Base-by-base conservation (phyloP, 1,140 invertebrate genomes). In the Homalodisca vitripennis region DNA sequence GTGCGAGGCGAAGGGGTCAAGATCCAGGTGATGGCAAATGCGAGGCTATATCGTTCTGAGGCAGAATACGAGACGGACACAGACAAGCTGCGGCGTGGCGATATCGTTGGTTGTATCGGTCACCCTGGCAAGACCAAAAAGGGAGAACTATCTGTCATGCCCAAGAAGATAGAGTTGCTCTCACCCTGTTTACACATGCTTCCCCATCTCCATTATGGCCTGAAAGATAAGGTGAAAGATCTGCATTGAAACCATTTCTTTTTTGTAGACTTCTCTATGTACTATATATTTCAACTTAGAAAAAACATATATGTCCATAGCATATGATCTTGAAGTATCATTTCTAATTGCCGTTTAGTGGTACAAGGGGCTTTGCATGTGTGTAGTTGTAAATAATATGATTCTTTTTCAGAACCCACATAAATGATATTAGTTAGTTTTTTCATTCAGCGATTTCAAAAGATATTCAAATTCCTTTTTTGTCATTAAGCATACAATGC, bases 171-270 rank as follows among this genome's bases (percentile, higher is more conserved):
- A 24, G 87, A 88, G 72, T 82, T 99, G 34, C 82, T 99, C 0
- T 94, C 96, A 27, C 98, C 98, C 0, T 99, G 98, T 81, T 83
- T 99, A 6, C 97, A 98, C 76, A 98, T 99, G 94, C 82, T 99
- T 73, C 98, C 98, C 34, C 94, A 98, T 86, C 83, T 99, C 70
- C 97, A 99, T 81, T 99, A 91, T 83, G 98, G 98, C 26, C 84
- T 99, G 0, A 98, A 98, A 80, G 95, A 99, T 79, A 97, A 98
- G 82, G 87, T 66, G 53, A 32, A n/a, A 62, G 53, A 12, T 24
- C 10, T 14, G 3, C 17, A 41, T 6, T 41, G 34, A 41, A 41
- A 17, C 34, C 17, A 17, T 41, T 41, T 41, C 34, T 17, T 41
- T n/a, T n/a, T n/a, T n/a, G n/a, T n/a, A n/a, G n/a, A n/a, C n/a